Percentiles rank a stretch among this genome's conserved stretches.
Evolutionary conservation across 2,113 vertebrate genomes (phyloP).

Genomic region (Triplophysa rosa): DNA sequence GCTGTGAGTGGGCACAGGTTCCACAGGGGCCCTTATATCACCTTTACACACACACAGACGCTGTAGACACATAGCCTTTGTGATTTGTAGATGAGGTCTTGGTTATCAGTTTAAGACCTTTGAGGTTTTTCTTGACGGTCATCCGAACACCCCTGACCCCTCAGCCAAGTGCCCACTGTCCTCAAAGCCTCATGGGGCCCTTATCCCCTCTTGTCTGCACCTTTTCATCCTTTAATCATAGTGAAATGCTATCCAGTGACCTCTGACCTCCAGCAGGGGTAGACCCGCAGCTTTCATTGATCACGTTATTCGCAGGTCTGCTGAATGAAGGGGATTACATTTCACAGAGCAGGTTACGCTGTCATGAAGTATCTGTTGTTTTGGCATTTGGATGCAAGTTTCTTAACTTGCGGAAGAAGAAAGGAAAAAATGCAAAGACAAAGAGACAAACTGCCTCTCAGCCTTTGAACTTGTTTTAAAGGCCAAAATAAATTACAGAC

Average conservation of each 20-base stretch:
- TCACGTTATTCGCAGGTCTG: conserved; percentile 30
- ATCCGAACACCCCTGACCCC: conserved; percentile 19
- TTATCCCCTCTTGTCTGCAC: conserved; percentile 35
- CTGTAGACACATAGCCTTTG: conserved; percentile 22
- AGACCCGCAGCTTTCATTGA: conserved; percentile 38
- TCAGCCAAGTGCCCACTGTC: conserved; percentile 10
- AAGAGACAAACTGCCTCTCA: too few relatives aligned
- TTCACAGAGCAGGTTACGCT: conserved; percentile 17
- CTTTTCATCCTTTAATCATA: conserved; percentile 53
- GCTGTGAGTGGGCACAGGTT: conserved; percentile 4
- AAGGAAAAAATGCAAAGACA: too few relatives aligned
- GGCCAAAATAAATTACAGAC: neutral
- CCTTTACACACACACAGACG: neutral
- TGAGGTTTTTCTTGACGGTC: conserved; percentile 12
- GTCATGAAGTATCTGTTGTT: neutral
- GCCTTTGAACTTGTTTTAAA: too few relatives aligned
- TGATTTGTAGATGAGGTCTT: conserved; percentile 17
- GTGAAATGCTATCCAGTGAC: conserved; percentile 47
- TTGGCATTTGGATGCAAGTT: too few relatives aligned
- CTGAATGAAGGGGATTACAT: neutral
- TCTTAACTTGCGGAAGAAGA: too few relatives aligned
- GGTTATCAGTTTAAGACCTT: conserved; percentile 31
- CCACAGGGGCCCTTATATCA: conserved; percentile 2
- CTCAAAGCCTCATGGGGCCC: conserved; percentile 25
- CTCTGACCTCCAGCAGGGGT: conserved; percentile 32